Evolutionary conservation across 1,140 invertebrate species (phyloP), one percentile per base, ranked within the genome.

Genomic region (Leptopilina clavipes): DNA sequence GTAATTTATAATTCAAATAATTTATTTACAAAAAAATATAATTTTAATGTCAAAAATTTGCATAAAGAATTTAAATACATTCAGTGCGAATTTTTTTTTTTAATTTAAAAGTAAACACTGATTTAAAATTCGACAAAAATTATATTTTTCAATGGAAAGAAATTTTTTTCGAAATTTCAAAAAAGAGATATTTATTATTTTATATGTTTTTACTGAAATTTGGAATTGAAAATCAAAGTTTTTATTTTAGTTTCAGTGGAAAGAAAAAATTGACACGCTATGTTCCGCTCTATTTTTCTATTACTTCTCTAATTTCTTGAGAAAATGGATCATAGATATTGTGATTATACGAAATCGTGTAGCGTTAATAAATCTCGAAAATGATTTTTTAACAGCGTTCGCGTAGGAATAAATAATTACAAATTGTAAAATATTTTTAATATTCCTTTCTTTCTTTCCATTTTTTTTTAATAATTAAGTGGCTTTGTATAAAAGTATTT

Each of bases 171-270:
- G n/a, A n/a, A n/a, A n/a, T n/a, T n/a, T n/a, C n/a, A n/a, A n/a
- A n/a, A n/a, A n/a, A n/a, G n/a, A n/a, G n/a, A n/a, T n/a, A n/a
- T n/a, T n/a, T n/a, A n/a, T n/a, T n/a, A n/a, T n/a, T n/a, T n/a
- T n/a, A n/a, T n/a, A n/a, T n/a, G n/a, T n/a, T n/a, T n/a, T n/a
- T n/a, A n/a, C n/a, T n/a, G n/a, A n/a, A n/a, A n/a, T n/a, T n/a
- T n/a, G n/a, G n/a, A 14, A 48, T 43, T 48, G 40, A 44, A 44
- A 72, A 19, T 45, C 6, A 11, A 12, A n/a, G 45, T 22, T n/a
- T 70, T 54, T 71, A 70, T 44, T 48, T 11, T n/a, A 48, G 70
- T 73, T 70, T n/a, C n/a, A n/a, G 22, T 59, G 22, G 17, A 19
- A 72, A 44, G 18, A 10, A 45, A 22, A 44, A 45, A 43, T 19